A percentile compares a stretch with the other conserved stretches of the same genome.
phyloP scores from a whole-genome alignment of 1,140 invertebrate genomes.

The Drosophila biarmipes region DNA sequence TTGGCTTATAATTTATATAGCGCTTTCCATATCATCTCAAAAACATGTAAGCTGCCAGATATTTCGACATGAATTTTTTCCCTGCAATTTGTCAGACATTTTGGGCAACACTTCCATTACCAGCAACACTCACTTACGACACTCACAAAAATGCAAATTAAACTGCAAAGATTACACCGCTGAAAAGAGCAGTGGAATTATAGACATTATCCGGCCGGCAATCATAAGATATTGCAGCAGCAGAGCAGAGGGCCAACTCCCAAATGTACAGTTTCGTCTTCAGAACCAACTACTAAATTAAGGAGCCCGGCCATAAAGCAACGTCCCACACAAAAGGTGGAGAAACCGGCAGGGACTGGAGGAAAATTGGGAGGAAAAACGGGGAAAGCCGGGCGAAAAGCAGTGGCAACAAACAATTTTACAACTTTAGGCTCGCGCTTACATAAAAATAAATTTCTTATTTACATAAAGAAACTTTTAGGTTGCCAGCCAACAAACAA shows the following conservation, averaged over 20 bases:
- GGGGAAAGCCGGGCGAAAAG: conserved; percentile 14
- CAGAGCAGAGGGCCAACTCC: conserved; percentile 41
- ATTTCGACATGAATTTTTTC: background rate
- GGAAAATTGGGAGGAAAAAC: conserved; percentile 3
- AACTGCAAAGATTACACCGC: conserved; percentile 48
- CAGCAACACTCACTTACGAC: conserved; percentile 42
- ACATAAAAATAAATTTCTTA: conserved; percentile 83
- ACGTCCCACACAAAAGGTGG: conserved; percentile 49
- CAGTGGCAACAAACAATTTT: conserved; percentile 69
- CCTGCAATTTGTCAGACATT: conserved; percentile 21
- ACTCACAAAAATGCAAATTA: conserved; percentile 75
- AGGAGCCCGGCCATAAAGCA: conserved; percentile 73
- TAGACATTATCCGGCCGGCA: conserved; percentile 28
- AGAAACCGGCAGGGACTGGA: conserved; percentile 5
- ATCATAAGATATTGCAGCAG: conserved; percentile 37
- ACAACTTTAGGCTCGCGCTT: conserved; percentile 77
- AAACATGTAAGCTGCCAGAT: background rate
- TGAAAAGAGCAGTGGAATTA: conserved; percentile 20
- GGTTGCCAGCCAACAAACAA: conserved; percentile 49
- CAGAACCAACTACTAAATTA: conserved; percentile 75
- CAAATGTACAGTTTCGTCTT: conserved; percentile 72
- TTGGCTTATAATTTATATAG: too few species aligned
- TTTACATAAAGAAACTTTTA: conserved; percentile 83
- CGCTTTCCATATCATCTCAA: background rate
- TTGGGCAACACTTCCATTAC: conserved; percentile 11